Percentiles rank a stretch among this genome's conserved stretches.
Conservation (phyloP, 2,797 vertebrate species). For the Chelmon rostratus region DNA sequence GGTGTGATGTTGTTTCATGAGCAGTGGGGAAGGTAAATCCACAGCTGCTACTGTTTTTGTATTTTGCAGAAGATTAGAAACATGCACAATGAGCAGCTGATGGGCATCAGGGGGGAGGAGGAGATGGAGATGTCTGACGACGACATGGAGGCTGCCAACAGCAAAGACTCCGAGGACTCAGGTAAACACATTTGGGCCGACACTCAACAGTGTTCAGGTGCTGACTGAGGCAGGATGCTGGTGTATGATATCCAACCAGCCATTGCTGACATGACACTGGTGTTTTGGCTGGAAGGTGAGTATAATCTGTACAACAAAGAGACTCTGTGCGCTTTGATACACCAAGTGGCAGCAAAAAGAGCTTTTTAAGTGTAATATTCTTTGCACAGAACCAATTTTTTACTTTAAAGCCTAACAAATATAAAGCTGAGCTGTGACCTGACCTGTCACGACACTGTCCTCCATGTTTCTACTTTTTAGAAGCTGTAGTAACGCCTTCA, state of each 20-base stretch:
- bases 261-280: not conserved
- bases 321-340: not conserved
- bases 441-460: not conserved
- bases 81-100: constrained; percentile 96
- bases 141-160: constrained; percentile 90
- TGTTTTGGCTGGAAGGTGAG: not conserved
- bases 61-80: constrained; percentile 94
- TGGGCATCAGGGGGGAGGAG: constrained; percentile 96
- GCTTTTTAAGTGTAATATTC: too few relatives aligned
- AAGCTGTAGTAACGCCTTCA: too few relatives aligned
- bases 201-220: not conserved
- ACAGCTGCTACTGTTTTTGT: constrained; percentile 18
- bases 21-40: not conserved
- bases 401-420: too few relatives aligned
- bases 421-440: not conserved
- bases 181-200: constrained; percentile 60
- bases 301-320: not conserved
- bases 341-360: not conserved
- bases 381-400: too few relatives aligned
- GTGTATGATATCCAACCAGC: not conserved
- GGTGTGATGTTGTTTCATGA: not conserved
- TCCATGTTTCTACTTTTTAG: too few relatives aligned
- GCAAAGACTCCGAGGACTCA: constrained; percentile 91
- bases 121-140: constrained; percentile 99
- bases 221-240: not conserved